phyloP scores from a whole-genome alignment of 2,113 vertebrate genomes.

The Plotosus lineatus region DNA sequence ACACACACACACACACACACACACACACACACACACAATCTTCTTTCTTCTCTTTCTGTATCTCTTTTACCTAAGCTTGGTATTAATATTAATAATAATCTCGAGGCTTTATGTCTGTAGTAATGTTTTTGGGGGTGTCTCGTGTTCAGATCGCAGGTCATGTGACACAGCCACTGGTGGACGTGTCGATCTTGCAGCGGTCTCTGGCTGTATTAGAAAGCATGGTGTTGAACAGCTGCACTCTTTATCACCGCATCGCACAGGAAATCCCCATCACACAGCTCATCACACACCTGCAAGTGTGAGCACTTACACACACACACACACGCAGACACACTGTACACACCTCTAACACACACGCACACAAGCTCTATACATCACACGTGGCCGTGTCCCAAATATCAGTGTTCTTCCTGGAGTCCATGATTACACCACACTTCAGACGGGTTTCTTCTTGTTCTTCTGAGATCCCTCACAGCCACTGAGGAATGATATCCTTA shows the following conservation, averaged over 20 bases:
- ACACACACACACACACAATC: too few species aligned
- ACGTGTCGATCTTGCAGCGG: conserved; percentile 94
- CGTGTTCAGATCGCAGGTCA: conserved; percentile 88
- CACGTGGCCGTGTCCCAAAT: neutral
- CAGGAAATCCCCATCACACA: conserved; percentile 97
- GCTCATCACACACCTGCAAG: conserved; percentile 97
- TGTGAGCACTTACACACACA: conserved; percentile 89
- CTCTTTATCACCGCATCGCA: conserved; percentile 92
- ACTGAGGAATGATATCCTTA: too few species aligned
- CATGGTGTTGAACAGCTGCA: conserved; percentile 98
- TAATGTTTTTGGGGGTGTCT: neutral
- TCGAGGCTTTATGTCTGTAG: neutral
- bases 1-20: too few species aligned
- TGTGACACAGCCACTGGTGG: conserved; percentile 94
- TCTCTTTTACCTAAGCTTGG: too few species aligned
- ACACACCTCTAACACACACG: conserved; percentile 23
- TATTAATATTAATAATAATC: neutral
- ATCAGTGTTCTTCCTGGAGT: neutral
- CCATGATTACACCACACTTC: neutral
- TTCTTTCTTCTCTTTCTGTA: neutral
- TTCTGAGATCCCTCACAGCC: too few species aligned
- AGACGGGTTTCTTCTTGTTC: too few species aligned
- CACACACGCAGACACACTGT: conserved; percentile 59
- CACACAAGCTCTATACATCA: conserved; percentile 3
- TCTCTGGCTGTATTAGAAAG: conserved; percentile 97